A percentile compares a stretch with the other conserved stretches of the same genome.
These are phyloP conservation scores for Rhamphomyia laevipes DNA, from an alignment of 2,888 invertebrate species.

Conservation along the genomic window DNA sequence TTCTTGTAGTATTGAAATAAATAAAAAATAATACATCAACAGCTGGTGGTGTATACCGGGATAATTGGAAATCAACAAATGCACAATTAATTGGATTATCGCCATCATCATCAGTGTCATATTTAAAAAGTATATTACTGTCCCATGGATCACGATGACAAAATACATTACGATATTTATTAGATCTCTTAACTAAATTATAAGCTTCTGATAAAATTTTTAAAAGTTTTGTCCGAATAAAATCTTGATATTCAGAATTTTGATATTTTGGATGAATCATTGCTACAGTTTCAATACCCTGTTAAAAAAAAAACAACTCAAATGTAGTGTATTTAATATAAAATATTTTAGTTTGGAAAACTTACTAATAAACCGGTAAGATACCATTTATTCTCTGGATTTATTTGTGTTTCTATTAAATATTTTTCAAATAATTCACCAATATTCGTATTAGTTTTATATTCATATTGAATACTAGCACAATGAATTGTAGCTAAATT, in stretches of 20 bases:
- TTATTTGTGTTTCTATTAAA: slow-evolving; percentile 21
- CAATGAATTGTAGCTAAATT: slow-evolving; percentile 26
- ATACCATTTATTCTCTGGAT: slow-evolving; percentile 23
- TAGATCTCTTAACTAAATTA: slow-evolving; percentile 23
- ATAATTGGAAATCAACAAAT: slow-evolving; percentile 45
- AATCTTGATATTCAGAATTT: slow-evolving; percentile 16
- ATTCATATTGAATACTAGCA: slow-evolving; percentile 28
- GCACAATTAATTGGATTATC: slow-evolving; percentile 36
- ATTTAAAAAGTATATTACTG: slow-evolving; percentile 31
- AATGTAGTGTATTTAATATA: neutral
- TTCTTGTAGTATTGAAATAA: slow-evolving; percentile 34
- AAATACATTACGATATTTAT: slow-evolving; percentile 36
- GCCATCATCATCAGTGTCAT: slow-evolving; percentile 19
- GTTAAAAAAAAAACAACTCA: neutral
- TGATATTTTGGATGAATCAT: slow-evolving; percentile 24
- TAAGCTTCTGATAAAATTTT: slow-evolving; percentile 19
- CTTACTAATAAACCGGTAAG: slow-evolving; percentile 23
- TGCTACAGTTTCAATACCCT: slow-evolving; percentile 26
- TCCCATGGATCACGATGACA: slow-evolving; percentile 37
- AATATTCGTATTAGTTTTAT: slow-evolving; percentile 20
- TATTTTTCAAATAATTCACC: slow-evolving; percentile 18
- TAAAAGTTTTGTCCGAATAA: slow-evolving; percentile 22
- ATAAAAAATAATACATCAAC: slow-evolving; percentile 42
- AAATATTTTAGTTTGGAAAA: neutral
- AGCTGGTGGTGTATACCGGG: slow-evolving; percentile 43